Base-by-base conservation (phyloP, 1,140 invertebrate genomes). In the Paracyclopina nana region DNA sequence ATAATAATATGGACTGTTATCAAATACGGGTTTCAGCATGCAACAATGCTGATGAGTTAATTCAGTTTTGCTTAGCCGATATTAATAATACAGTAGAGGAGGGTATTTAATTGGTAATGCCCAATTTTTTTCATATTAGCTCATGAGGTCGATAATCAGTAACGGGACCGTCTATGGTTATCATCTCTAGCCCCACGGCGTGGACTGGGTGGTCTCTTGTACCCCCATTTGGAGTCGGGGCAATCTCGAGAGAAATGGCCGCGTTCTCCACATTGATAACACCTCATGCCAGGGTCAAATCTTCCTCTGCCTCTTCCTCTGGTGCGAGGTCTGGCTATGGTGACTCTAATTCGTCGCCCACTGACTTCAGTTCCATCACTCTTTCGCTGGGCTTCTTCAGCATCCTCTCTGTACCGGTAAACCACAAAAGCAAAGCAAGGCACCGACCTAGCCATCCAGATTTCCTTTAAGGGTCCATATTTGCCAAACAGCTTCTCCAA, bases 371-470 rank as follows among this genome's bases (percentile, higher is more conserved):
- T 64, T 60, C 76, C 76, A 67, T 79, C 75, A 25, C 75, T 61
- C 44, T 63, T 72, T 57, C 69, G 66, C n/a, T 74, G 65, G 24
- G 76, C 74, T 60, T 77, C 75, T 55, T 72, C 74, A 20, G 77
- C 77, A 67, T 78, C 74, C 54, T 76, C 67, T 48, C 70, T 68
- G 60, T 77, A 74, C 62, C 77, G 75, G 62, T 71, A 79, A 54
- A 80, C 77, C 46, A 79, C 70, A 66, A 80, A 79, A 20, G 77
- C 78, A 69, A 79, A 79, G 25, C 77, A 72, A 1, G 70, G 70
- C 25, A 71, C 71, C 59, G 77, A 77, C 55, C 75, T 68, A 1
- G 76, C 77, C 54, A 79, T 73, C 77, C 77, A 79, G 11, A 80
- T 72, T 61, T 75, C 79, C 54, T 69, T 69, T 31, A 79, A 60